Evolutionary conservation across 2,113 vertebrate genomes (phyloP), one percentile per base, ranked within the genome.

Genomic region (Thinocorus orbignyianus): DNA sequence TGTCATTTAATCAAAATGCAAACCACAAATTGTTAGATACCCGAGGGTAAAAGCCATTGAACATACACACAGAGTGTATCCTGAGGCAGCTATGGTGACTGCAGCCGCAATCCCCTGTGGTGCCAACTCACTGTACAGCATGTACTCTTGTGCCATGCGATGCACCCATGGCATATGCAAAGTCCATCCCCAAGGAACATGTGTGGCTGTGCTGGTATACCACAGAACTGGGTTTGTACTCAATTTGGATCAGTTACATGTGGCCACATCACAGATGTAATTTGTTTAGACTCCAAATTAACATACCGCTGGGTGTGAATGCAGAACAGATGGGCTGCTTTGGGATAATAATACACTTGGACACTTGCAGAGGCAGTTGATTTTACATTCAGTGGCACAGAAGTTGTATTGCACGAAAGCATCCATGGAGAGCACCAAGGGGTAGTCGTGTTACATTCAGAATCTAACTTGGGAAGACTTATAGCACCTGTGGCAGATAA

Each of bases 41-140:
- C 30, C 17, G 17, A 39, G 61, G 64, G 78, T 33, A 49, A 90
- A 35, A 8, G 4, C n/a, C 35, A 17, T 3, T 28, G 55, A 74
- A 33, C 9, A 6, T 46, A 10, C n/a, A 58, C 19, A 10, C n/a
- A 60, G 28, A 44, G 31, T 9, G 11, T 37, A 28, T 82, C 24
- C 44, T 0, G 1, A 54, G 39, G 20, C 24, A 49, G 17, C 31
- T 55, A 2, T 8, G 9, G 14, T 54, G 72, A 46, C 35, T 33
- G 22, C 7, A 77, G 26, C 52, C 1, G 1, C 25, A 10, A 3
- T 61, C 17, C 31, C 57, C 31, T 8, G 2, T 2, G 26, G 30
- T 11, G 10, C 39, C 7, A 3, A 2, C 30, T 80, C 17, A 1
- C 31, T n/a, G 17, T 26, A 5, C 7, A 16, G 39, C 3, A 2